Evolutionary conservation across 2,888 invertebrate genomes (phyloP), one percentile per base, ranked within the genome.

Genomic region (Lamellibrachia satsuma): DNA sequence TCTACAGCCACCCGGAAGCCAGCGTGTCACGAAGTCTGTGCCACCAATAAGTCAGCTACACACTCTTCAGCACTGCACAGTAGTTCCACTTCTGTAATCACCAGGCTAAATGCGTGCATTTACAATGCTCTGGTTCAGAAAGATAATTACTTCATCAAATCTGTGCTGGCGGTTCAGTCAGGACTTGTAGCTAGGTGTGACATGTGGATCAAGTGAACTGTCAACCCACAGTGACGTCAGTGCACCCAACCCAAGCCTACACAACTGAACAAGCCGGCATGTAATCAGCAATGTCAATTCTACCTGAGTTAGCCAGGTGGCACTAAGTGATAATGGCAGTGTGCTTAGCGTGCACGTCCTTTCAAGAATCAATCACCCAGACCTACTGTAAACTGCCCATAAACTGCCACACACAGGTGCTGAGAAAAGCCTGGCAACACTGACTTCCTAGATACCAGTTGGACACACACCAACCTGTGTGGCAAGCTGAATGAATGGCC

Each of bases 91-190:
- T 75, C 75, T 75, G 22, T 75, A 75, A 75, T 75, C 15, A 75
- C n/a, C 75, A 75, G 6, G 75, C 22, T 15, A 75, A 75, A 75
- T 75, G 11, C 75, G 15, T 75, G 75, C 75, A 75, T 75, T 75
- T 75, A 75, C 75, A 75, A 75, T 75, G 75, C 75, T n/a, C 22
- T n/a, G 75, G n/a, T 22, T 75, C 75, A 75, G 75, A 75, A 75
- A 75, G 75, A 22, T 75, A n/a, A 75, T 75, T 75, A 15, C 75
- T 75, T 22, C 15, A 75, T 75, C 22, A 75, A 57, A 22, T 15
- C 2, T 22, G 75, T 0, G 1, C 75, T 15, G 75, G 15, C 15
- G 2, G n/a, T 15, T 75, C 75, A 22, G 75, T 75, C 75, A 75
- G 3, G 75, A 75, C 75, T 75, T 15, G 15, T 6, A 15, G 8